Base-by-base conservation (phyloP, 92 coral and sea anemone genomes). In the Montipora capitata region DNA sequence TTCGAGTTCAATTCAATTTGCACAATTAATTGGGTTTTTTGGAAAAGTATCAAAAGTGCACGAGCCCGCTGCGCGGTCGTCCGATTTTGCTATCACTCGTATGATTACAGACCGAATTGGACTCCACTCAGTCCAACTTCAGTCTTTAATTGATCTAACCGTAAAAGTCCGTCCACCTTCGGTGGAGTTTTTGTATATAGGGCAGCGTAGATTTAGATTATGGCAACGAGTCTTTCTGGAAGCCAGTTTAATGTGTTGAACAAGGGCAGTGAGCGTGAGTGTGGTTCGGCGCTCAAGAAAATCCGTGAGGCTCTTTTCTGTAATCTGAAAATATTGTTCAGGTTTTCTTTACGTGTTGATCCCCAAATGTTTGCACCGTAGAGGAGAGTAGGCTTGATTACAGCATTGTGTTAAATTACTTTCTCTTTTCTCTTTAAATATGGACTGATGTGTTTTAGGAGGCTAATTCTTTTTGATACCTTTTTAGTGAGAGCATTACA, bases 241-340 rank as follows among this genome's bases (percentile, higher is more conserved):
- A 87, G 27, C 90, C 74, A 87, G 27, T 87, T 87, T 58, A 87
- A 71, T 12, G 40, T 20, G 20, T 87, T 87, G 78, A 87, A 87
- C 14, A 87, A 39, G 15, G 79, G n/a, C 40, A 78, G 40, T 39
- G 78, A 77, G 10, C 67, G 51, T 3, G 84, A 44, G 40, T 49
- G 16, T 7, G 13, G 66, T 11, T 45, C 7, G 3, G 51, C 51
- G 7, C 7, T 7, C 51, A 77, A 10, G 20, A 76, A 76, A 5
- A 85, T 78, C 62, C 89, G 59, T 11, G 89, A 82, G 2, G 83
- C 90, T 61, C 78, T 63, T 86, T 86, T 77, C 48, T 87, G 91
- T 20, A 87, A 43, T 16, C 44, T 56, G 40, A 79, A 72, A 6
- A 87, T 79, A 16, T 52, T 59, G 27, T 64, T 35, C 48, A 45